These are phyloP conservation scores for Ecliptopera silaceata DNA, from an alignment of 2,888 invertebrate species.

Conservation along the genomic window DNA sequence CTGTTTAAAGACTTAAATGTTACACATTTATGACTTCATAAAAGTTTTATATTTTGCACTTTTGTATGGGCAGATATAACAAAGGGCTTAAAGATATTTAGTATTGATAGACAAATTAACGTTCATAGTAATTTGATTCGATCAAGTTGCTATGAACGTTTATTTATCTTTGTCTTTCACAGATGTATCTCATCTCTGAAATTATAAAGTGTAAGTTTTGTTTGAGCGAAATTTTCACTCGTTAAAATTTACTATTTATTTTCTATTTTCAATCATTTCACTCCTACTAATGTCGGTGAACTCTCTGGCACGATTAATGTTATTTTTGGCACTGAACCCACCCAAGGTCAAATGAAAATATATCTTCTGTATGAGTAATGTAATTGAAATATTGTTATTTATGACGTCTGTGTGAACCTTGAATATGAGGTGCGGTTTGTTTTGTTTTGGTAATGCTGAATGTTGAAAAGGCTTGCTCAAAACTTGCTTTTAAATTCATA, in stretches of 20 bases:
- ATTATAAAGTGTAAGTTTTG: neutral
- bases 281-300: constrained; percentile 42
- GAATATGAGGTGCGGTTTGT: constrained; percentile 11
- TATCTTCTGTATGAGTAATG: constrained; percentile 27
- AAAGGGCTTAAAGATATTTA: no score
- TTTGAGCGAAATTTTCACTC: constrained; percentile 1
- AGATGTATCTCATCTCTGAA: no score
- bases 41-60: no score
- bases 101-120: no score
- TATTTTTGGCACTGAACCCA: constrained; percentile 60
- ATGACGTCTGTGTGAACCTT: constrained; percentile 12
- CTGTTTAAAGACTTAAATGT: neutral
- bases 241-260: constrained; percentile 4
- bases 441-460: neutral
- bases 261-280: constrained; percentile 11
- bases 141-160: no score
- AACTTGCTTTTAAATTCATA: neutral
- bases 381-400: constrained; percentile 22
- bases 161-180: no score
- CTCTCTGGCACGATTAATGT: constrained; percentile 39
- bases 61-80: no score
- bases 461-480: neutral
- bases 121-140: no score
- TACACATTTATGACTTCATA: no score
- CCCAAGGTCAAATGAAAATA: constrained; percentile 45